These are phyloP conservation scores for Charina bottae DNA, from an alignment of 2,113 vertebrate genomes.

Conservation along the genomic window DNA sequence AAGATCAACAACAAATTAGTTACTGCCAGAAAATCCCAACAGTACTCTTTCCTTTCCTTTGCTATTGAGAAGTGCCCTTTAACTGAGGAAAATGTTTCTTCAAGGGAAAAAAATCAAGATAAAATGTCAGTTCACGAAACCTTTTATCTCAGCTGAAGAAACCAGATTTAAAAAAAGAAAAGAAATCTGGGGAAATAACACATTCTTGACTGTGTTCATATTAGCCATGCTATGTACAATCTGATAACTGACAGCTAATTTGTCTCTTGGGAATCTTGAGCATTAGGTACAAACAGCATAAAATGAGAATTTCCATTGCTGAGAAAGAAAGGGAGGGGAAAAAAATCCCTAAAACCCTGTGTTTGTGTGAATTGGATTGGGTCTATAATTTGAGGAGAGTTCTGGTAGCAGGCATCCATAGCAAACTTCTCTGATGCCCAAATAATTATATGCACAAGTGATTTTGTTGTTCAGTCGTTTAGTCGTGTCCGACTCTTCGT, in stretches of 20 bases:
- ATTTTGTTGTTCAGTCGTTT: too few species aligned
- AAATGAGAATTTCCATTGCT: background rate
- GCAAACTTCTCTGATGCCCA: background rate
- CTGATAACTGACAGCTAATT: conserved; percentile 8
- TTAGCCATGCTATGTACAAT: background rate
- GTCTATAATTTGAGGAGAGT: background rate
- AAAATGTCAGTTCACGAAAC: conserved; percentile 1
- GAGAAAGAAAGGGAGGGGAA: background rate
- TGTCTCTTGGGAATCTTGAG: background rate
- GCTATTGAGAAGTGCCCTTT: background rate
- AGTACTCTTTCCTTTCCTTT: background rate
- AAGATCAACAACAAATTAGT: background rate
- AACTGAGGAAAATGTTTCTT: background rate
- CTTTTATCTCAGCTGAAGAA: background rate
- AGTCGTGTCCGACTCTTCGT: too few species aligned
- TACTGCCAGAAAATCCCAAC: background rate
- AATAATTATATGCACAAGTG: background rate
- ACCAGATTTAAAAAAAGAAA: background rate
- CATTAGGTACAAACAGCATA: background rate
- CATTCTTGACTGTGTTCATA: background rate
- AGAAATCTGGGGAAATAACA: background rate
- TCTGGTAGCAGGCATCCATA: too few species aligned
- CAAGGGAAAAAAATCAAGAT: background rate
- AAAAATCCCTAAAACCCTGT: background rate
- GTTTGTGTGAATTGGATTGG: too few species aligned